Percentiles rank a stretch among this genome's conserved stretches.
Evolutionary conservation across 2,797 vertebrate species (phyloP).

Genomic region (Sebastes vulpes): DNA sequence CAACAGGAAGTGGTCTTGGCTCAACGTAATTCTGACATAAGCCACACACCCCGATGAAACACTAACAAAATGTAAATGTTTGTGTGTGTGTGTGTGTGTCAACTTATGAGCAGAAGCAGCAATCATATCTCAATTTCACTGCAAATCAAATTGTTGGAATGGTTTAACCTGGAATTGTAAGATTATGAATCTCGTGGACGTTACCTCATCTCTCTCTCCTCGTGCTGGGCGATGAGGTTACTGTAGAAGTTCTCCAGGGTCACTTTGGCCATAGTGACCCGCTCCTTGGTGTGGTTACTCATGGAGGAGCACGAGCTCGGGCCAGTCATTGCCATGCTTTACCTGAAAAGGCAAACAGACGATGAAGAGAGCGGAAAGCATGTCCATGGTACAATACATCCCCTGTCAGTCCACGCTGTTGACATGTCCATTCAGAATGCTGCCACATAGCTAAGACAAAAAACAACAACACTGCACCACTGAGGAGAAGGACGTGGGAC

Average conservation of each 20-base stretch:
- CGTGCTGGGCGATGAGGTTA: constrained; percentile 96
- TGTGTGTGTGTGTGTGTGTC: neutral
- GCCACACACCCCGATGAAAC: constrained; percentile 1
- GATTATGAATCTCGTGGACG: neutral
- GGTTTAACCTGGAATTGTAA: neutral
- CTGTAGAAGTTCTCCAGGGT: constrained; percentile 99
- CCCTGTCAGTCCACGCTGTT: neutral
- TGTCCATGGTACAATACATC: neutral
- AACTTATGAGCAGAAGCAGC: neutral
- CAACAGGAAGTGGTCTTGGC: constrained; percentile 34
- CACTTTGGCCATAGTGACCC: constrained; percentile 98
- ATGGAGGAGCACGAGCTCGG: constrained; percentile 94
- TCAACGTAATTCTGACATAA: neutral
- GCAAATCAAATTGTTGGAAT: neutral
- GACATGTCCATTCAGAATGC: neutral
- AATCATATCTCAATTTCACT: neutral
- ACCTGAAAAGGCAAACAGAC: constrained; percentile 27
- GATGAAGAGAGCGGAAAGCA: neutral
- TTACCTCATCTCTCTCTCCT: constrained; percentile 98
- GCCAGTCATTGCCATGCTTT: constrained; percentile 98
- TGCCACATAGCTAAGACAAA: neutral
- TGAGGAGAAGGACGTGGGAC: neutral
- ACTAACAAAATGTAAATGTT: neutral
- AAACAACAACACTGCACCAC: neutral
- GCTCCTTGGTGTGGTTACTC: constrained; percentile 99